Evolutionary conservation across 2,113 vertebrate genomes (phyloP).

Genomic region (Erythrocercus mccallii): DNA sequence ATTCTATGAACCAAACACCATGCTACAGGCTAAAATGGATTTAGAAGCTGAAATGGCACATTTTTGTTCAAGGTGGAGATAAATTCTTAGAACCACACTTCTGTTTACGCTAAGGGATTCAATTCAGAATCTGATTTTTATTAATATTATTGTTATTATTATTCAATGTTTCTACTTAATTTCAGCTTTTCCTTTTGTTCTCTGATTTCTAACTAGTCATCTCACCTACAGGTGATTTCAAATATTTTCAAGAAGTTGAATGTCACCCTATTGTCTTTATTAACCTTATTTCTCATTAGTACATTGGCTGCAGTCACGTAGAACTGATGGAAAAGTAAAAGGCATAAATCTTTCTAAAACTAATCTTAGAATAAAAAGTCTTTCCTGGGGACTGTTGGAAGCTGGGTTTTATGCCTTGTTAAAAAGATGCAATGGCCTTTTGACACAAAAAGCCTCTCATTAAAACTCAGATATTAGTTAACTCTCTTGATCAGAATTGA

Average conservation of each 20-base stretch:
- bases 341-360: background rate
- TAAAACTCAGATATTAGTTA: slow-evolving; percentile 20
- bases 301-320: background rate
- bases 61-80: background rate
- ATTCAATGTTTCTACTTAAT: background rate
- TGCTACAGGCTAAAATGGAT: background rate
- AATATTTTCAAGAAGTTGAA: background rate
- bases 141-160: background rate
- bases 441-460: slow-evolving; percentile 15
- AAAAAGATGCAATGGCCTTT: background rate
- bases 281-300: background rate
- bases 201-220: background rate
- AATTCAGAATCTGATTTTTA: background rate
- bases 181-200: background rate
- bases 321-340: background rate
- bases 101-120: background rate
- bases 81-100: background rate
- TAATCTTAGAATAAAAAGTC: background rate
- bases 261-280: background rate
- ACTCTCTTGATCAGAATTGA: slow-evolving; percentile 24
- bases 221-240: background rate
- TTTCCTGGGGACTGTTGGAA: background rate
- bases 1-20: background rate
- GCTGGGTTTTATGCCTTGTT: background rate
- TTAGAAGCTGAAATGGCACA: background rate